These are phyloP conservation scores for Lasioglossum pauxillum DNA, from an alignment of 2,888 invertebrate genomes.

Conservation along the genomic window DNA sequence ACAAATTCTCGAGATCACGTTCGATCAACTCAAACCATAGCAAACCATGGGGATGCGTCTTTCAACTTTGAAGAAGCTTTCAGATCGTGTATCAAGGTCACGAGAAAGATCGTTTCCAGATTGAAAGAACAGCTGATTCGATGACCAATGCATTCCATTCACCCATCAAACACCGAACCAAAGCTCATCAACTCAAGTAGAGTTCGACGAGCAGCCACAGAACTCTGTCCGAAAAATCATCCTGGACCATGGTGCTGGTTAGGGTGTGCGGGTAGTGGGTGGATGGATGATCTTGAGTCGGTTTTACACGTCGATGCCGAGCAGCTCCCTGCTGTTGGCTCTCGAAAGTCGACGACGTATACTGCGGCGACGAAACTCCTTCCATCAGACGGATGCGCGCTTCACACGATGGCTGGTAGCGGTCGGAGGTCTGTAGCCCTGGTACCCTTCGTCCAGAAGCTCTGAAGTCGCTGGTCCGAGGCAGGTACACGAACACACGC, in stretches of 20 bases:
- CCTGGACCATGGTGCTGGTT: not conserved
- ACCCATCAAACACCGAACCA: not conserved
- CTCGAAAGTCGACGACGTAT: conserved; percentile 81
- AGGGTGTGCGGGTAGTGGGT: not conserved
- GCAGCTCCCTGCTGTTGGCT: conserved; percentile 81
- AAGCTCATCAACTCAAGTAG: not conserved
- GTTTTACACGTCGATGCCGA: conserved; percentile 79
- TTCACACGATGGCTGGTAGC: conserved; percentile 81
- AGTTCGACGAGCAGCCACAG: not conserved
- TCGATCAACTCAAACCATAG: not conserved
- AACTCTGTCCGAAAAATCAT: not conserved
- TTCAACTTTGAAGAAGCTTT: not conserved
- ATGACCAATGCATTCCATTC: not conserved
- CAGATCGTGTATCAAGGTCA: not conserved
- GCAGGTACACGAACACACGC: conserved; percentile 95
- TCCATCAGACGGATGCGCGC: conserved; percentile 84
- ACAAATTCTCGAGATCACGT: not conserved
- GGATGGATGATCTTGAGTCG: conserved; percentile 12
- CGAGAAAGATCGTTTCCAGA: not conserved
- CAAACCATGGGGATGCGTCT: not conserved
- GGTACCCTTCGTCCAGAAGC: conserved; percentile 86
- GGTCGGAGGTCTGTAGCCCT: conserved; percentile 82
- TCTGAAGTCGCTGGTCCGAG: conserved; percentile 88
- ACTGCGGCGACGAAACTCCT: conserved; percentile 83
- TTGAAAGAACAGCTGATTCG: not conserved